phyloP scores from a whole-genome alignment of 2,888 invertebrate species.

The Bimastos eiseni region DNA sequence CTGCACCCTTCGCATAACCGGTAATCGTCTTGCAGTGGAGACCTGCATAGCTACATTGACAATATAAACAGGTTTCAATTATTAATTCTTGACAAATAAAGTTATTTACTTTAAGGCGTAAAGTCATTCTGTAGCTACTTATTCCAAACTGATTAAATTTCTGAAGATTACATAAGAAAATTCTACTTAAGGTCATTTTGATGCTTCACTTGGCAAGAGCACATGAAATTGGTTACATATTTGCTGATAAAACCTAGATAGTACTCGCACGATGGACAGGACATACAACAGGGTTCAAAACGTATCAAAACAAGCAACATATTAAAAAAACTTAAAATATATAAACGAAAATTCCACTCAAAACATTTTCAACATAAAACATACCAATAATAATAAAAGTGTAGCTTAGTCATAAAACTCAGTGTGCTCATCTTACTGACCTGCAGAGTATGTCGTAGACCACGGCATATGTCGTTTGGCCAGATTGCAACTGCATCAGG shows the following conservation, averaged over 20 bases:
- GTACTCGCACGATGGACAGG: background rate
- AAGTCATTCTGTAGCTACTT: background rate
- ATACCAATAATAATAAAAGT: background rate
- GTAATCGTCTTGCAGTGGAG: constrained; percentile 61
- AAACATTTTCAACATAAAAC: background rate
- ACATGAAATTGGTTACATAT: background rate
- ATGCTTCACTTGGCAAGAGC: background rate
- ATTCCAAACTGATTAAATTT: background rate
- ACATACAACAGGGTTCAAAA: background rate
- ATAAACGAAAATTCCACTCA: background rate
- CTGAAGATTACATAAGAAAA: background rate
- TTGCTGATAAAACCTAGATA: background rate
- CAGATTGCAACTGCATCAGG: constrained; percentile 59
- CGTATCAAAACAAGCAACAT: background rate
- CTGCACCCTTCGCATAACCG: constrained; percentile 62
- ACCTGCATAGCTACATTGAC: constrained; percentile 57
- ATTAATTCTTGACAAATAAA: background rate
- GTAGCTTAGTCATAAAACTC: background rate
- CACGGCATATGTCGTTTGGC: constrained; percentile 61
- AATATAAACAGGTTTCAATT: background rate
- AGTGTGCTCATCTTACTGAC: constrained; percentile 46
- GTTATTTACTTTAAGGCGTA: background rate
- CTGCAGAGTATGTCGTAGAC: constrained; percentile 63
- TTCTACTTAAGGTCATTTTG: background rate
- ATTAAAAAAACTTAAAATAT: too few relatives aligned